Conservation (phyloP, 2,113 vertebrate species). For the Leiothrix lutea region DNA sequence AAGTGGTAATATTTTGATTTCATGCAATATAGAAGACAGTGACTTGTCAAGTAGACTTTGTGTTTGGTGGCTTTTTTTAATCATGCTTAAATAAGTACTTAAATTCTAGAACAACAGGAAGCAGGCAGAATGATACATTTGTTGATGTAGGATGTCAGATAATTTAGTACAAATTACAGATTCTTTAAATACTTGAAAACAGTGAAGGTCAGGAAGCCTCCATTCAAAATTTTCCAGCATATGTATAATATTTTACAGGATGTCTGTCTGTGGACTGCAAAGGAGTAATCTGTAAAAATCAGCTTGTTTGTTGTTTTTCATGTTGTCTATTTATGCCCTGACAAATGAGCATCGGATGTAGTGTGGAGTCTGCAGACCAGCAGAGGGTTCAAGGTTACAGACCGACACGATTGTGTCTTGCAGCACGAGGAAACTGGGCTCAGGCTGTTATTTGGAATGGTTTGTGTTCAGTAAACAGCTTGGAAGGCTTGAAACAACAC, state of each 20-base stretch:
- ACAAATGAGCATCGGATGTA: slow-evolving; percentile 76
- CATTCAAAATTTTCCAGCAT: slow-evolving; percentile 76
- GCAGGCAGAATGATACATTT: slow-evolving; percentile 65
- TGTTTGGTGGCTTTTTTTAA: slow-evolving; percentile 28
- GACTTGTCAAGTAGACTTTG: neutral
- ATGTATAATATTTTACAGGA: slow-evolving; percentile 80
- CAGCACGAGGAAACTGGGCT: slow-evolving; percentile 23
- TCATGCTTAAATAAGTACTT: slow-evolving; percentile 38
- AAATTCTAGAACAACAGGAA: slow-evolving; percentile 71
- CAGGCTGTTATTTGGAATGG: neutral
- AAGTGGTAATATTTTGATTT: neutral
- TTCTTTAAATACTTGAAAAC: slow-evolving; percentile 71
- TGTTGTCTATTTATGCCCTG: slow-evolving; percentile 73
- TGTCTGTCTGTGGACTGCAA: slow-evolving; percentile 64
- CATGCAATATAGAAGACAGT: neutral
- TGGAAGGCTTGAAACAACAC: neutral
- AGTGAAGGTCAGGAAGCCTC: slow-evolving; percentile 71
- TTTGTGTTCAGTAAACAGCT: slow-evolving; percentile 13
- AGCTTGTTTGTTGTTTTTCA: slow-evolving; percentile 81
- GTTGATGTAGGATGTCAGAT: slow-evolving; percentile 68
- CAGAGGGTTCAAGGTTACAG: slow-evolving; percentile 72
- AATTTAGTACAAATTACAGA: slow-evolving; percentile 70
- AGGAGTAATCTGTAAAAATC: slow-evolving; percentile 74
- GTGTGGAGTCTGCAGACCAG: slow-evolving; percentile 67
- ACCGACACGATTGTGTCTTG: slow-evolving; percentile 1